Evolutionary conservation across 2,797 vertebrate species (phyloP).

Genomic region (Galagoides demidoff): DNA sequence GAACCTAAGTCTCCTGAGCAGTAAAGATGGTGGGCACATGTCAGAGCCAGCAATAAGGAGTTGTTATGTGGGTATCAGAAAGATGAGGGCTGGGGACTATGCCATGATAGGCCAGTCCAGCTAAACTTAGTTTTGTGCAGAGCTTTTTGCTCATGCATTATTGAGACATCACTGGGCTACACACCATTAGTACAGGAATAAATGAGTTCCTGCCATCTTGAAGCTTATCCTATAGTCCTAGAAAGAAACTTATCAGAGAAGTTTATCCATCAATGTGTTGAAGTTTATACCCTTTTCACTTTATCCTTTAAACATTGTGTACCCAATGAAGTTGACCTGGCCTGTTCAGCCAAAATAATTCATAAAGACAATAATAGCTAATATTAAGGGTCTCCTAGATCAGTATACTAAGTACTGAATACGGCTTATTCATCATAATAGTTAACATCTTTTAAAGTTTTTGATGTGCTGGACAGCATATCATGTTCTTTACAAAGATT

Average conservation of each 20-base stretch:
- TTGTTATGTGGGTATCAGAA: neutral
- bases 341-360: neutral
- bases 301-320: neutral
- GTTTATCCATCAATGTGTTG: neutral
- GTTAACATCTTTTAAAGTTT: neutral
- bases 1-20: neutral
- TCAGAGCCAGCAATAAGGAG: neutral
- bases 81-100: neutral
- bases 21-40: neutral
- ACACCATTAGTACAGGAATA: neutral
- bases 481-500: conserved; percentile 22
- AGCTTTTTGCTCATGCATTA: neutral
- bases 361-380: neutral
- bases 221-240: neutral
- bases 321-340: neutral
- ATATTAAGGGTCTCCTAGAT: neutral
- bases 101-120: neutral
- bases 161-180: neutral
- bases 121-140: neutral
- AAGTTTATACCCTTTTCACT: neutral
- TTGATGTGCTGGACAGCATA: neutral
- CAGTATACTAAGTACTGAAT: neutral
- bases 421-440: neutral
- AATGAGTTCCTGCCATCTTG: neutral
- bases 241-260: neutral